Conservation (phyloP, 1,140 invertebrate species). For the Drosophila malerkotliana region DNA sequence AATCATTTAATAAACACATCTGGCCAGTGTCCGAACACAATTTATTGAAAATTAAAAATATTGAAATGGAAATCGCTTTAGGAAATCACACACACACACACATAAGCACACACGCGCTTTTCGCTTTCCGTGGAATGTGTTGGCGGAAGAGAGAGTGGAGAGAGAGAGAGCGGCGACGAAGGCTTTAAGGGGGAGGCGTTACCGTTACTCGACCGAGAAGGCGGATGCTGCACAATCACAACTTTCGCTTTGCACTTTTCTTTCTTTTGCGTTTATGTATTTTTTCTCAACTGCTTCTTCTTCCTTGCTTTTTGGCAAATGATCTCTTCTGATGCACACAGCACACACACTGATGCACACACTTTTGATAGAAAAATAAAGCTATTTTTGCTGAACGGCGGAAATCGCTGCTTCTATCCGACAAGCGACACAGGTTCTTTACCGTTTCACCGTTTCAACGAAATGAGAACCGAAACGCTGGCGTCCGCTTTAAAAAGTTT, state of each 20-base stretch:
- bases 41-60: conserved; percentile 52
- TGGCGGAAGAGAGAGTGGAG: conserved; percentile 3
- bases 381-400: conserved; percentile 63
- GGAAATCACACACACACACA: conserved; percentile 13
- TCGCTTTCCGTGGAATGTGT: conserved; percentile 56
- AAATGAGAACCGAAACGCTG: conserved; percentile 53
- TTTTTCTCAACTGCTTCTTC: conserved; percentile 22
- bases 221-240: conserved; percentile 49
- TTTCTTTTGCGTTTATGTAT: conserved; percentile 48
- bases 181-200: conserved; percentile 9
- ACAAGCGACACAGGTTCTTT: conserved; percentile 37
- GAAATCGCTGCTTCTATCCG: conserved; percentile 26
- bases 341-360: conserved; percentile 38
- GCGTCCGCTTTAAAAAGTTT: conserved; percentile 56
- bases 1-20: conserved; percentile 82
- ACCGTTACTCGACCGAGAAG: conserved; percentile 36
- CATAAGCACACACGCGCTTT: conserved; percentile 31
- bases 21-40: conserved; percentile 55
- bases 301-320: conserved; percentile 62
- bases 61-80: conserved; percentile 46
- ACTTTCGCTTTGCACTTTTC: conserved; percentile 80
- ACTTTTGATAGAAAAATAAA: conserved; percentile 56
- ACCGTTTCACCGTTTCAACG: conserved; percentile 32
- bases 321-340: conserved; percentile 61
- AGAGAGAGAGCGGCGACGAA: conserved; percentile 4